A percentile compares a stretch with the other conserved stretches of the same genome.
phyloP scores from a whole-genome alignment of 1,140 invertebrate genomes.

The Eriosoma lanigerum region DNA sequence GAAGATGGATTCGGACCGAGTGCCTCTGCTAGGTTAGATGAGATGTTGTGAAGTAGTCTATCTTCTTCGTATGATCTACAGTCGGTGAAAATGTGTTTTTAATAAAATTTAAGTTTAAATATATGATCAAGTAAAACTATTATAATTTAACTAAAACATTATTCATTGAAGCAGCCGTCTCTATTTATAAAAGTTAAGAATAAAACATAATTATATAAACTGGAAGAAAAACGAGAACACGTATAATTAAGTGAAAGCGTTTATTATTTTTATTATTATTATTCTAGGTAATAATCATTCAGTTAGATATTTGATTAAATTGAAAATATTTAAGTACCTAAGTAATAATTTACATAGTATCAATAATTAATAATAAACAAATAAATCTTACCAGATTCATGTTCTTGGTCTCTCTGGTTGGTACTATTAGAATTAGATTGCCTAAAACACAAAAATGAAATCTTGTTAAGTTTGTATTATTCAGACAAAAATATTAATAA shows the following conservation, averaged over 20 bases:
- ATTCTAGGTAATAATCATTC: background rate
- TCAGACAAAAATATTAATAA: too few species aligned
- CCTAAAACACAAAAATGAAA: conserved; percentile 4
- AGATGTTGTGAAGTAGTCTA: too few species aligned
- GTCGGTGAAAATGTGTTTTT: too few species aligned
- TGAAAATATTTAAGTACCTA: background rate
- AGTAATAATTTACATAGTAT: too few species aligned
- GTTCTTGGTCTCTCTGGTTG: background rate
- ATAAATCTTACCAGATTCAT: conserved; percentile 29
- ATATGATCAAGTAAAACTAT: too few species aligned
- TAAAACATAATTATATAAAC: background rate
- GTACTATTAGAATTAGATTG: background rate
- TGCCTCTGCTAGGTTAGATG: too few species aligned
- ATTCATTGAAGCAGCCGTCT: background rate
- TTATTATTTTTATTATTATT: background rate
- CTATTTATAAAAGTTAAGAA: conserved; percentile 19
- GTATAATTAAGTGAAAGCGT: conserved; percentile 4
- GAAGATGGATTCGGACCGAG: too few species aligned
- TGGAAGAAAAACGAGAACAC: background rate
- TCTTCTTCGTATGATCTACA: too few species aligned
- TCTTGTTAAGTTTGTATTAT: too few species aligned
- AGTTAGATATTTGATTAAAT: background rate
- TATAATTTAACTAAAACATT: too few species aligned
- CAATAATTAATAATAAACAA: too few species aligned
- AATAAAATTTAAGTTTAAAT: too few species aligned